Conservation (phyloP, 2,888 invertebrate species). For the Liposcelis brunnea region DNA sequence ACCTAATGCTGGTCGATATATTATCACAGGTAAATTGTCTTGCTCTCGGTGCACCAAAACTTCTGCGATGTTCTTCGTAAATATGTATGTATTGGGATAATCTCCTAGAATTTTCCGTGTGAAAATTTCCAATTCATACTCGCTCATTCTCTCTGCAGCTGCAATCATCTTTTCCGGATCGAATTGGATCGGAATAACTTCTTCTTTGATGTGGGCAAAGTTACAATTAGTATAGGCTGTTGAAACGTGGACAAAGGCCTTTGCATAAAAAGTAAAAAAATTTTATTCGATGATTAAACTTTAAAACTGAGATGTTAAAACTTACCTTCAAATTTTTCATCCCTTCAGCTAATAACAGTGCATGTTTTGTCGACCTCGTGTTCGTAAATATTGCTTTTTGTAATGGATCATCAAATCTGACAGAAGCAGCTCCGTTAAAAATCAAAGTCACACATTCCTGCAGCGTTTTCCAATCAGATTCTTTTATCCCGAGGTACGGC, state of each 20-base stretch:
- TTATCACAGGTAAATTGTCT: conserved; percentile 19
- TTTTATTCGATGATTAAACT: no score
- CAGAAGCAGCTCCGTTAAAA: conserved; percentile 36
- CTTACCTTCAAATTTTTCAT: no score
- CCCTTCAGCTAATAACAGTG: no score
- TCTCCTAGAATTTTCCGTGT: conserved; percentile 12
- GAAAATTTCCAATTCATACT: conserved; percentile 3
- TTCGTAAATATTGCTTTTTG: conserved; percentile 18
- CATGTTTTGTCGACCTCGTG: conserved; percentile 16
- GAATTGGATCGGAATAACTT: conserved; percentile 26
- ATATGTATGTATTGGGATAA: conserved; percentile 38
- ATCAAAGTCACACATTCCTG: conserved; percentile 25
- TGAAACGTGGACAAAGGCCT: conserved; percentile 32
- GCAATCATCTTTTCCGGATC: conserved; percentile 15
- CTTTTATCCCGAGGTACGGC: no score
- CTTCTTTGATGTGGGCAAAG: conserved; percentile 29
- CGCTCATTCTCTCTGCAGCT: neutral
- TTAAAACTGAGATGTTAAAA: no score
- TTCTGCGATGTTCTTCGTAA: conserved; percentile 37
- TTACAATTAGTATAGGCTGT: conserved; percentile 39
- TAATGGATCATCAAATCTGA: conserved; percentile 33
- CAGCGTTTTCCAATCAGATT: conserved; percentile 8
- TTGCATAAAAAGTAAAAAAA: no score
- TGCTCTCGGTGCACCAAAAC: conserved; percentile 28
- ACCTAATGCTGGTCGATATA: no score